Evolutionary conservation across 2,113 vertebrate species (phyloP), one percentile per base, ranked within the genome.

Genomic region (Drymodes brunneopygia): DNA sequence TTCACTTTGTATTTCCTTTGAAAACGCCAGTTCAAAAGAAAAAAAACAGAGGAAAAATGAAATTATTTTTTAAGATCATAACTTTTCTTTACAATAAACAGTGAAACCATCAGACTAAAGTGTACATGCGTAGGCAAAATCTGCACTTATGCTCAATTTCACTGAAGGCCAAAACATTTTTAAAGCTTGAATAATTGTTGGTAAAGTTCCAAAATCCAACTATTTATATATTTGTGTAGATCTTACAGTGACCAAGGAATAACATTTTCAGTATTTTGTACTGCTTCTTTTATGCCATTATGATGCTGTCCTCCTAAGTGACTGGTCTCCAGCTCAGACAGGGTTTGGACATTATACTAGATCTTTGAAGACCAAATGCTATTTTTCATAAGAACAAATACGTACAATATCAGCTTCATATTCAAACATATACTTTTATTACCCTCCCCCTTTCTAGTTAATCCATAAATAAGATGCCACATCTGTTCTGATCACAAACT

Each of bases 361-460:
- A 42, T 70, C 35, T 94, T 78, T 95, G 88, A 92, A 75, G 91
- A 97, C 40, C 83, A 97, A 96, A 96, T 96, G 74, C 33, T 86
- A 74, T 96, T 97, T 97, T 96, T 92, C 67, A 25, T 70, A 77
- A 97, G 88, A 94, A 95, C 33, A 97, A 95, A 94, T 81, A 93
- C 44, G 86, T 72, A 61, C 75, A 57, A 88, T 57, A 70, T 64
- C 15, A 64, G 47, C 56, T 91, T 95, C 79, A 83, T 75, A 38
- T 91, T 71, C 86, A 92, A 90, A 94, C 35, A 61, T 88, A 51
- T 28, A 81, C 42, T 74, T 96, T 91, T 97, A 92, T 89, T 75
- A 88, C 51, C 48, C 48, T 6, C 5, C 20, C 83, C 33, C 54
- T 84, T 54, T 67, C 21, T 69, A 48, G 45, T 65, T 95, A 95